phyloP scores from a whole-genome alignment of 2,797 vertebrate genomes.

The Anisognathus igniventris region DNA sequence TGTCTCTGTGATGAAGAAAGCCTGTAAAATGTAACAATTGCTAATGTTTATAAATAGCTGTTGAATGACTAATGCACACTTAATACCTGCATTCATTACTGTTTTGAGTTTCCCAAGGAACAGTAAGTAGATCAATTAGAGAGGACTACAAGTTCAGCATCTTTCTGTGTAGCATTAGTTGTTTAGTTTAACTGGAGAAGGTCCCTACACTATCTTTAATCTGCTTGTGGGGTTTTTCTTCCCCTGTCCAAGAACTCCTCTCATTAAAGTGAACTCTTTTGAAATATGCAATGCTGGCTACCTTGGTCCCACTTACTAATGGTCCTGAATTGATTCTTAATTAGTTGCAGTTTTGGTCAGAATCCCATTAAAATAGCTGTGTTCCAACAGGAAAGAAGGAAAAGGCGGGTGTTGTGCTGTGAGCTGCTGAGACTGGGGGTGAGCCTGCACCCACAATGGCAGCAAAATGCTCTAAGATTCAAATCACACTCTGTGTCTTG shows the following conservation, averaged over 20 bases:
- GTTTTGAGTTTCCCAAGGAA: conserved; percentile 82
- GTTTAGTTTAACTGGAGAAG: conserved; percentile 85
- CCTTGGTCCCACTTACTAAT: conserved; percentile 89
- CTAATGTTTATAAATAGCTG: conserved; percentile 89
- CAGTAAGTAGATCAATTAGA: conserved; percentile 95
- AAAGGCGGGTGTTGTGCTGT: neutral
- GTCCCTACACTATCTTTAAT: conserved; percentile 90
- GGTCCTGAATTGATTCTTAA: conserved; percentile 98
- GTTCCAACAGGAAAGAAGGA: conserved; percentile 44
- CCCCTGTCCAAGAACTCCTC: conserved; percentile 72
- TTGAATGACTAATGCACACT: conserved; percentile 85
- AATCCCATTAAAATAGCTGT: conserved; percentile 84
- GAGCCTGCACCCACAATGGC: conserved; percentile 31
- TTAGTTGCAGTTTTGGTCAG: conserved; percentile 93
- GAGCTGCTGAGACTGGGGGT: conserved; percentile 30
- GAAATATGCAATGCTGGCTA: conserved; percentile 90
- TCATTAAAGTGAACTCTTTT: conserved; percentile 88
- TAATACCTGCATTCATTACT: conserved; percentile 90
- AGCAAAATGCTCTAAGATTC: conserved; percentile 62
- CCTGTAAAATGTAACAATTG: conserved; percentile 50
- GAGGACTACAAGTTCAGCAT: conserved; percentile 96
- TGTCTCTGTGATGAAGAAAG: conserved; percentile 56
- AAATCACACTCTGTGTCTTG: conserved; percentile 49
- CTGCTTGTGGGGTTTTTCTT: conserved; percentile 71
- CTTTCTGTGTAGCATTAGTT: conserved; percentile 90